Evolutionary conservation across 2,113 vertebrate species (phyloP), one percentile per base, ranked within the genome.

Genomic region (Indicator indicator): DNA sequence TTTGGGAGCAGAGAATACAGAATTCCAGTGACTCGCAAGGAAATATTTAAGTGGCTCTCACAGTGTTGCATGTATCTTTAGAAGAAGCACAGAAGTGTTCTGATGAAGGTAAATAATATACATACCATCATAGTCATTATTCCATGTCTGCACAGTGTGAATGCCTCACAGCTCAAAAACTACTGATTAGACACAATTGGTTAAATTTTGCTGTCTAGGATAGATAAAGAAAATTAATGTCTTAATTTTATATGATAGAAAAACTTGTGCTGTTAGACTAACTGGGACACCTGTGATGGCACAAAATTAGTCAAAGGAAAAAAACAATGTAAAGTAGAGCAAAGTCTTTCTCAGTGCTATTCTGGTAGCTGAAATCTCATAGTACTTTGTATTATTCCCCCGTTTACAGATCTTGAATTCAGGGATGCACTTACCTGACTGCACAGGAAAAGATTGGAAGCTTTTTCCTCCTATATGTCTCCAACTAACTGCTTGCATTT

Each of bases 391-490:
- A 81, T 71, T 74, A 64, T 17, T 79, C 65, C 67, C 36, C 27
- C 24, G 67, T 92, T 50, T 46, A 67, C 36, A 84, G 70, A 69
- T 75, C n/a, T 69, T 63, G 40, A 65, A 92, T 93, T 86, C 73
- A 89, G 27, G 19, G 54, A 72, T 92, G 58, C 77, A 87, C 93
- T 92, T 90, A 96, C 90, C 90, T 84, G 67, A 60, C 44, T 84
- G 67, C 33, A 58, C 2, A 16, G 83, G 65, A 80, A 81, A 81
- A 83, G 46, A 86, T 5, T 0, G 24, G 23, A 93, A 86, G 27
- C 14, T 3, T 84, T 96, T 87, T 92, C 40, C 8, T 90, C 12
- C 32, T 83, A 0, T 69, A n/a, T 28, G 36, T 67, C 58, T 60
- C 50, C 48, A 90, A 68, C 81, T 93, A 95, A 68, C 33, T 81